Evolutionary conservation across 2,888 invertebrate species (phyloP).

Genomic region (Acanthacorydalis orientalis): DNA sequence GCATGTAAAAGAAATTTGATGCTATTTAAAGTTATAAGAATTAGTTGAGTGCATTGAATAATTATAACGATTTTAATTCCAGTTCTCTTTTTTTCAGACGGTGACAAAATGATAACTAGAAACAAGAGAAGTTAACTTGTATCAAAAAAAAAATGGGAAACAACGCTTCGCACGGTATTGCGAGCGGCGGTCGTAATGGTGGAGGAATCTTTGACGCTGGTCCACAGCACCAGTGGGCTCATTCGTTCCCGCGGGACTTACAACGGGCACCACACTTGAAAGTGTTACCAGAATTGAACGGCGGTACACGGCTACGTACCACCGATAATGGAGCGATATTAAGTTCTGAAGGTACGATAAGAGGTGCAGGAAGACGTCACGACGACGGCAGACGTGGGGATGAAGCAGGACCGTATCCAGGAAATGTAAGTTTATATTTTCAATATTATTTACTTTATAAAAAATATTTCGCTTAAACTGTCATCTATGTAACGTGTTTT

Average conservation of each 20-base stretch:
- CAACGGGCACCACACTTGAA: slow-evolving; percentile 17
- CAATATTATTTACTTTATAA: no score
- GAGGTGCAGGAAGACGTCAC: slow-evolving; percentile 35
- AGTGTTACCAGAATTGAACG: slow-evolving; percentile 52
- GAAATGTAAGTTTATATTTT: no score
- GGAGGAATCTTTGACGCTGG: slow-evolving; percentile 10
- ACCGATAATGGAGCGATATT: slow-evolving; percentile 73
- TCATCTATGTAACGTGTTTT: no score
- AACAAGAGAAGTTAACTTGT: not conserved
- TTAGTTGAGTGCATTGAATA: no score
- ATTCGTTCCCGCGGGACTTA: slow-evolving; percentile 20
- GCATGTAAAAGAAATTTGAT: no score
- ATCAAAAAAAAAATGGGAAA: slow-evolving; percentile 25
- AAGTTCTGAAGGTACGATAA: slow-evolving; percentile 69
- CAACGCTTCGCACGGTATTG: slow-evolving; percentile 20
- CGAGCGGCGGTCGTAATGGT: slow-evolving; percentile 14
- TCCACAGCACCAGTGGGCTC: slow-evolving; percentile 17
- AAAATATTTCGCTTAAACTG: no score
- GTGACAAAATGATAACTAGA: no score
- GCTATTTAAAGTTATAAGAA: no score
- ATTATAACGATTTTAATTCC: no score
- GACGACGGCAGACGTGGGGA: not conserved
- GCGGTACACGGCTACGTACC: slow-evolving; percentile 45
- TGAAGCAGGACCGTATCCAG: no score
- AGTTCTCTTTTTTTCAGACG: no score